Percentiles rank a stretch among this genome's conserved stretches.
These are phyloP conservation scores for Nannoperca australis DNA, from an alignment of 2,797 vertebrate species.

Conservation along the genomic window DNA sequence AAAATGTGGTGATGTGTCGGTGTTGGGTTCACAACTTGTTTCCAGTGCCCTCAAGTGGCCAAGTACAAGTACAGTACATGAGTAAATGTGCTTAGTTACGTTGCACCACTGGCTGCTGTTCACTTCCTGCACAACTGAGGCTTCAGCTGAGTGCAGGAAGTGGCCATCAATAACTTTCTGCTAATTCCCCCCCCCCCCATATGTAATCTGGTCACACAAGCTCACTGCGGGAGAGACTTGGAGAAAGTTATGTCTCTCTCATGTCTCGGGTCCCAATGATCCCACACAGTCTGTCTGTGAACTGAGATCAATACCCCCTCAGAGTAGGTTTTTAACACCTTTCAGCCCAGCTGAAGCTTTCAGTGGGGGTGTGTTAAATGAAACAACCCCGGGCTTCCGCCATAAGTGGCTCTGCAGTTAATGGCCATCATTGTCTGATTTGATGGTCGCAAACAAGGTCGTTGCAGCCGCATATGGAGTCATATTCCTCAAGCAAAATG, in stretches of 20 bases:
- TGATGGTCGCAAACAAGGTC: constrained; percentile 69
- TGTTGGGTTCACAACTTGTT: neutral
- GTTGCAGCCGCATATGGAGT: constrained; percentile 36
- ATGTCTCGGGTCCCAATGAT: constrained; percentile 57
- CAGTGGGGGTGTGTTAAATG: constrained; percentile 39
- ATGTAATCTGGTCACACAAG: constrained; percentile 54
- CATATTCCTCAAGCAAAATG: constrained; percentile 51
- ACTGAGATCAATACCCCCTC: constrained; percentile 73
- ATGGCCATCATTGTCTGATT: constrained; percentile 58
- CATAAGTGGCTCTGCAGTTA: constrained; percentile 48
- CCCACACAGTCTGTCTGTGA: constrained; percentile 52
- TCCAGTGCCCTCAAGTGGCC: neutral
- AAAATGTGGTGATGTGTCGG: neutral
- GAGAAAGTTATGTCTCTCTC: constrained; percentile 60
- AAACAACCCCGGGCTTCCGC: constrained; percentile 44
- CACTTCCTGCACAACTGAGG: constrained; percentile 6
- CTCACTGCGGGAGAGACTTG: constrained; percentile 42
- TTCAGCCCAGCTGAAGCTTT: constrained; percentile 46
- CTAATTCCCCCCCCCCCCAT: constrained; percentile 5
- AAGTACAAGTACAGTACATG: neutral
- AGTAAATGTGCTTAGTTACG: constrained; percentile 1
- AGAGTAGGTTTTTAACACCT: constrained; percentile 65
- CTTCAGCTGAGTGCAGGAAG: neutral
- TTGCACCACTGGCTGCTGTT: neutral
- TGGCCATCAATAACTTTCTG: constrained; percentile 17